Evolutionary conservation across 2,888 invertebrate species (phyloP).

Genomic region (Eustalomyia histrio): DNA sequence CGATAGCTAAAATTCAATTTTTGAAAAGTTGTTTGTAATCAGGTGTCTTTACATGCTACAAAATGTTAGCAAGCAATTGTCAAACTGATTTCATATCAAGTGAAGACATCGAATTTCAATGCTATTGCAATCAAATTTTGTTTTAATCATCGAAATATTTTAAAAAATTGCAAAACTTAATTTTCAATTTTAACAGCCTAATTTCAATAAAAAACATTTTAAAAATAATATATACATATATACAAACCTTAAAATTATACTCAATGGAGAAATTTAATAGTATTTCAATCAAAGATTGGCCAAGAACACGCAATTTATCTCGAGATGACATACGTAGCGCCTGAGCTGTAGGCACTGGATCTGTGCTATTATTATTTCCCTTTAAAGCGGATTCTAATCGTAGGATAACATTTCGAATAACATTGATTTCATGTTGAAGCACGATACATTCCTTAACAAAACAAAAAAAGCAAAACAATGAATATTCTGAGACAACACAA

Average conservation of each 20-base stretch:
- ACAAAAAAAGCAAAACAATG: not conserved
- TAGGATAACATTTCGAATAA: conserved; percentile 87
- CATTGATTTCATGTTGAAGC: conserved; percentile 93
- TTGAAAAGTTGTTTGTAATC: too few species aligned
- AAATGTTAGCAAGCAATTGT: too few species aligned
- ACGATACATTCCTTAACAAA: conserved; percentile 89
- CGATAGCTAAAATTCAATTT: too few species aligned
- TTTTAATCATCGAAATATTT: too few species aligned
- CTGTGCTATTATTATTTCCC: conserved; percentile 67
- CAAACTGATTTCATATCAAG: too few species aligned
- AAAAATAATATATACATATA: too few species aligned
- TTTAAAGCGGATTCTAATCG: conserved; percentile 84
- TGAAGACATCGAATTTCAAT: too few species aligned
- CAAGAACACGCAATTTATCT: conserved; percentile 90
- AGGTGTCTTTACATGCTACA: too few species aligned
- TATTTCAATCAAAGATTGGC: conserved; percentile 90
- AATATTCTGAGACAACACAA: not conserved
- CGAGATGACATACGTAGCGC: conserved; percentile 84
- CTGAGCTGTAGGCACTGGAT: conserved; percentile 70
- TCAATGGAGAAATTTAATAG: conserved; percentile 86
- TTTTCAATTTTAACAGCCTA: too few species aligned
- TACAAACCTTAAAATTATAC: conserved; percentile 79
- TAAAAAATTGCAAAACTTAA: too few species aligned
- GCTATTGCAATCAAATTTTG: too few species aligned
- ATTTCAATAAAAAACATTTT: not conserved